Conservation (phyloP, 1,140 invertebrate species). For the Chironomus striatipennis region DNA sequence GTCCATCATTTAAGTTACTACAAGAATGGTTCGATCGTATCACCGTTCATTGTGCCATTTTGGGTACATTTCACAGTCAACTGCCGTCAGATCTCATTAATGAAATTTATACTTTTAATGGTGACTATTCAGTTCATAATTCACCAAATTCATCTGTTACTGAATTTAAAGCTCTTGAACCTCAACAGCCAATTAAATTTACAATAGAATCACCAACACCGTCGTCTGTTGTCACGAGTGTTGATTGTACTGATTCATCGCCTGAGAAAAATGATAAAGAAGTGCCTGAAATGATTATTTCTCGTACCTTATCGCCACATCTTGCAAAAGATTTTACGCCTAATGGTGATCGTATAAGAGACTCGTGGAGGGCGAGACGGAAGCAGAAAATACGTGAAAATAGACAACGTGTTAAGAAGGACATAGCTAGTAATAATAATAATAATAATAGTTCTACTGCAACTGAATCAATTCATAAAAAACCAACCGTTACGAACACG, state of each 20-base stretch:
- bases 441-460: background rate
- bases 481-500: background rate
- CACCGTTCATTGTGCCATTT: slow-evolving; percentile 58
- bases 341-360: slow-evolving; percentile 36
- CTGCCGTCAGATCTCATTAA: slow-evolving; percentile 59
- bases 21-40: slow-evolving; percentile 73
- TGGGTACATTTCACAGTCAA: slow-evolving; percentile 38
- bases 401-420: background rate
- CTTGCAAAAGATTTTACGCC: slow-evolving; percentile 39
- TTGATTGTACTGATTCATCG: slow-evolving; percentile 34
- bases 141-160: slow-evolving; percentile 27
- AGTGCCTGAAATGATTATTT: slow-evolving; percentile 33
- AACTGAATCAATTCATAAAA: background rate
- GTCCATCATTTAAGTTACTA: slow-evolving; percentile 78
- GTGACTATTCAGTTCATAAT: slow-evolving; percentile 28
- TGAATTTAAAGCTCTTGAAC: slow-evolving; percentile 27
- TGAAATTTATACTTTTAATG: slow-evolving; percentile 63
- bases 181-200: background rate
- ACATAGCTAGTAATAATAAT: background rate
- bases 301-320: slow-evolving; percentile 35
- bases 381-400: slow-evolving; percentile 31
- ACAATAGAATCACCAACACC: slow-evolving; percentile 33
- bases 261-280: background rate
- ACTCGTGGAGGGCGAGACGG: slow-evolving; percentile 37
- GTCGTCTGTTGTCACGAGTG: slow-evolving; percentile 27